Base-by-base conservation (phyloP, 2,113 vertebrate species). In the Bucco capensis region DNA sequence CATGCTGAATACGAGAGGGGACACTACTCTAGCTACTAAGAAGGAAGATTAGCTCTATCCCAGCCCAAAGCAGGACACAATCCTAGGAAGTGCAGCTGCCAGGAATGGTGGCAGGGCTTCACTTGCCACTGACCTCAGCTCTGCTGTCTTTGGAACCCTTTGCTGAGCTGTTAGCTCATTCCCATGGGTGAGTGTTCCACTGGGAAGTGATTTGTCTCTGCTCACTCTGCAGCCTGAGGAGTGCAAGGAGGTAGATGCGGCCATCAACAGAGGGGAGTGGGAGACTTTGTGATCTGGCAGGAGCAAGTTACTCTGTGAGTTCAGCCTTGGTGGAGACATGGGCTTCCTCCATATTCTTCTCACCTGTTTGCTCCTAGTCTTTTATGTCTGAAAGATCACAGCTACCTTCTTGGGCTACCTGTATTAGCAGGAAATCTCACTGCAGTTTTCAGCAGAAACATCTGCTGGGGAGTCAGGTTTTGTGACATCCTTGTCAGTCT, bases 141-240 rank as follows among this genome's bases (percentile, higher is more conserved):
- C 56, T 72, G 46, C 13, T 33, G 49, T 44, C 64, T 46, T 79
- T 57, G 46, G 44, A 67, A 53, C 54, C 50, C 50, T 49, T 54
- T 30, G 31, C 60, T 79, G 46, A 44, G n/a, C 31, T 19, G 9
- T 22, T 46, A 78, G 78, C 73, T 83, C 27, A 11, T 27, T 37
- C 12, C 28, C 31, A 9, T 3, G 19, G 19, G 18, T 12, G 57
- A 49, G 19, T 54, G 64, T 64, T 15, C 31, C 22, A 25, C 19
- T 22, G 33, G 8, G 21, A 3, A 31, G 56, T 53, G 54, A 21
- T 64, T 69, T 58, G 35, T 22, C 10, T 46, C 73, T 49, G 23
- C 46, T 84, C 51, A 2, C 33, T 38, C 0, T 0, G 6, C 23
- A 28, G 12, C 62, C 60, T 64, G 33, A 42, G 50, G 24, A 23